These are phyloP conservation scores for Acrocephalus scirpaceus DNA, from an alignment of 2,797 vertebrate genomes.

Conservation along the genomic window DNA sequence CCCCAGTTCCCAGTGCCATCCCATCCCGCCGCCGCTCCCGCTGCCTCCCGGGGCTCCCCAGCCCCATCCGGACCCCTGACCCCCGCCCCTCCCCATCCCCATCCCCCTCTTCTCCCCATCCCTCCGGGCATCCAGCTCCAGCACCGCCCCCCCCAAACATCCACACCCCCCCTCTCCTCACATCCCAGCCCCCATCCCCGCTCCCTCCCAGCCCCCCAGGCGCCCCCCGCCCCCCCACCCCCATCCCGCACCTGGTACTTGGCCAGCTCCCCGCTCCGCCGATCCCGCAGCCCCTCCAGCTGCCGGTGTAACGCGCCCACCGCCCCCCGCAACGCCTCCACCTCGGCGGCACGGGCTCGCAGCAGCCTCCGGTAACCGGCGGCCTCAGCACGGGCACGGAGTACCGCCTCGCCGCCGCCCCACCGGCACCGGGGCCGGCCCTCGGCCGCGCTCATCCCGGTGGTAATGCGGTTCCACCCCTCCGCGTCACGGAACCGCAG, in stretches of 20 bases:
- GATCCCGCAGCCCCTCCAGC: conserved; percentile 63
- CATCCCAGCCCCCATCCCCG: background rate
- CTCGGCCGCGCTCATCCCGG: conserved; percentile 78
- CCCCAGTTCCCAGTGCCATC: background rate
- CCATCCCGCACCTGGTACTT: conserved; percentile 76
- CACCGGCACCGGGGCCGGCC: conserved; percentile 84
- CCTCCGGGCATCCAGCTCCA: background rate
- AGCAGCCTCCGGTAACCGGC: conserved; percentile 85
- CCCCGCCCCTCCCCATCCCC: background rate
- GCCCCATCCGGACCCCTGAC: background rate
- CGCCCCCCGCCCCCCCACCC: background rate
- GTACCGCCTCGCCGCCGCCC: conserved; percentile 77
- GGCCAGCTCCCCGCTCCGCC: conserved; percentile 76
- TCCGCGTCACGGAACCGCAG: conserved; percentile 72
- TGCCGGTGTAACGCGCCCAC: conserved; percentile 83
- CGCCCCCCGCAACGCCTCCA: conserved; percentile 83
- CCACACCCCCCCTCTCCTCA: background rate
- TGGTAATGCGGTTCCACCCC: conserved; percentile 52
- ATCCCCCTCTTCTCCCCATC: background rate
- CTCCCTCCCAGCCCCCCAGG: background rate
- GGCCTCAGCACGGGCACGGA: conserved; percentile 85
- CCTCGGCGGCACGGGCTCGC: conserved; percentile 82
- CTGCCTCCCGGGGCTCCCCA: background rate
- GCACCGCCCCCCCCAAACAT: background rate
- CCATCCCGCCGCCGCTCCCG: background rate